Conservation (phyloP, 64 coral and sea anemone species). For the Stichodactyla mertensii region DNA sequence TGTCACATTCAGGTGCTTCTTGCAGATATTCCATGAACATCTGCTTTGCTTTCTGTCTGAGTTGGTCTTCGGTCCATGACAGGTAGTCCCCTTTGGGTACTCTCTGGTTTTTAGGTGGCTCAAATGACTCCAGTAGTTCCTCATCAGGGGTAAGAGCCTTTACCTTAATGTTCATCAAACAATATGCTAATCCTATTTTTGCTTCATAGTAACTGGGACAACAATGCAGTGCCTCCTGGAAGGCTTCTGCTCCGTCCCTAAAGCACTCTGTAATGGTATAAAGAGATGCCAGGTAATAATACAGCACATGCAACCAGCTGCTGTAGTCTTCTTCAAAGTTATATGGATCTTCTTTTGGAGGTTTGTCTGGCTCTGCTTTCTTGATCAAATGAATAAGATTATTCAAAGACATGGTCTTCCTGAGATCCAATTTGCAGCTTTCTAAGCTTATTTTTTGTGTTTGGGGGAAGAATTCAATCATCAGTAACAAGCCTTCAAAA, state of each 20-base stretch:
- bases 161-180: slow-evolving; percentile 6
- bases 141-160: not conserved
- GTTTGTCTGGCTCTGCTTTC: slow-evolving; percentile 48
- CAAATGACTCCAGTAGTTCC: not conserved
- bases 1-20: slow-evolving; percentile 64
- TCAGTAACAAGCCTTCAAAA: slow-evolving; percentile 58
- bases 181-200: slow-evolving; percentile 59
- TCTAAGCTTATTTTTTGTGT: not conserved
- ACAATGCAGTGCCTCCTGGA: slow-evolving; percentile 41
- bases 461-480: not conserved
- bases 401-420: slow-evolving; percentile 12
- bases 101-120: slow-evolving; percentile 12
- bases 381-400: slow-evolving; percentile 67
- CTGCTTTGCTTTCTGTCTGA: slow-evolving; percentile 8
- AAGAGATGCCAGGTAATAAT: slow-evolving; percentile 15
- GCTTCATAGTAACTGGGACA: slow-evolving; percentile 59
- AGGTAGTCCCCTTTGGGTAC: slow-evolving; percentile 7
- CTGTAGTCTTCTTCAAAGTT: slow-evolving; percentile 55
- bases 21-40: slow-evolving; percentile 46
- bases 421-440: slow-evolving; percentile 10
- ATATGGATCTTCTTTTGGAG: slow-evolving; percentile 17
- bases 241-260: slow-evolving; percentile 46
- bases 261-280: slow-evolving; percentile 4
- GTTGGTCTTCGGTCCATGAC: slow-evolving; percentile 14
- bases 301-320: slow-evolving; percentile 75